phyloP scores from a whole-genome alignment of 2,113 vertebrate genomes.

The Campylomormyrus tamandua region DNA sequence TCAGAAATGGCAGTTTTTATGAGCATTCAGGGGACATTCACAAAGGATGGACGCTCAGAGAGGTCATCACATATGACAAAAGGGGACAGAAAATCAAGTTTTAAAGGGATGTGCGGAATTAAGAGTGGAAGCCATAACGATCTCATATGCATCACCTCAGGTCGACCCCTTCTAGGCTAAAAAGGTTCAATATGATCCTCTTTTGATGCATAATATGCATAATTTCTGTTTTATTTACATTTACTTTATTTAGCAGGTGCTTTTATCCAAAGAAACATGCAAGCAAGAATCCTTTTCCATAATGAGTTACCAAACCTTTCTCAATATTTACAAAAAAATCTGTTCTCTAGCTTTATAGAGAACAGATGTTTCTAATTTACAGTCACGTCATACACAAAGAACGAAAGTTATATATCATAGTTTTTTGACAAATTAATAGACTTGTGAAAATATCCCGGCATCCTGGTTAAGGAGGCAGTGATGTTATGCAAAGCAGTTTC shows the following conservation, averaged over 20 bases:
- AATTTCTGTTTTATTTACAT: background rate
- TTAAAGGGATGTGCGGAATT: background rate
- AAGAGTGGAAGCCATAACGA: background rate
- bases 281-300: background rate
- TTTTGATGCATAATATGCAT: background rate
- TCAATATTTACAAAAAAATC: background rate
- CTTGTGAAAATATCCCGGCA: background rate
- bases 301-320: background rate
- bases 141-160: background rate
- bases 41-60: background rate
- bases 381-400: background rate
- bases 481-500: background rate
- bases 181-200: background rate
- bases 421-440: background rate
- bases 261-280: background rate
- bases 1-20: background rate
- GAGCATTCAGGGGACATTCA: background rate
- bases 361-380: background rate
- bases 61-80: background rate
- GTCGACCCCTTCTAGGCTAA: background rate
- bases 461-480: background rate
- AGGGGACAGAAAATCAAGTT: background rate
- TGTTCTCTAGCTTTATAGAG: background rate
- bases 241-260: background rate
- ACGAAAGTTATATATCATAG: background rate